Base-by-base conservation (phyloP, 2,797 vertebrate species). In the Myotis vivesi region DNA sequence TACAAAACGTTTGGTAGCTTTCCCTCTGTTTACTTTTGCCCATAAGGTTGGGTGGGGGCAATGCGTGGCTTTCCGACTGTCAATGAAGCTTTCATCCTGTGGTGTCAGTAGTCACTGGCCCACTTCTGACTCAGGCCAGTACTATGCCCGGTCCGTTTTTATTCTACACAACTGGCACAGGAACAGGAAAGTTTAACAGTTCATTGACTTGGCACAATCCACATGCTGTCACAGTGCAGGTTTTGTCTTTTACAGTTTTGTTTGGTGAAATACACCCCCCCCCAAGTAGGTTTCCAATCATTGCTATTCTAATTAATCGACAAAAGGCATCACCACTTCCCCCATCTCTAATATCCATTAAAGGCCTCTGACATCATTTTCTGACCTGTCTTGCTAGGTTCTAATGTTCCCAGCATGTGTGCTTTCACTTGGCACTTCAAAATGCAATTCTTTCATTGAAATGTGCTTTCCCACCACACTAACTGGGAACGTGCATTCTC, bases 61-160 rank as follows among this genome's bases (percentile, higher is more conserved):
- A 53, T 3, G 38, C 66, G 89, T 81, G 62, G 81, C 96, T 95
- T 92, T 89, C 72, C 92, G 77, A 15, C 3, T 82, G 89, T 84
- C 96, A 96, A 96, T 4, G 1, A 87, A 96, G 92, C 68, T 87
- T 82, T 69, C 30, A 80, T 17, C 28, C 86, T 85, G 91, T 73
- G 2, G 41, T 80, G 73, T 96, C 82, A 94, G 96, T 57, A 97
- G 84, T 86, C 95, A 95, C 2, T 0, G 94, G 88, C 69, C 96
- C 96, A 95, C 92, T 94, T 85, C 69, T 53, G 79, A 62, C 84
- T 80, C 0, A 0, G 87, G 75, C 94, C 19, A 41, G 66, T 92
- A 97, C 95, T 92, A 91, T 36, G 80, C 69, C 89, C 92, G n/a
- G 2, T 92, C 94, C 90, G 11, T 96, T 95, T 96, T 97, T 76